These are phyloP conservation scores for Cephus sareptanus DNA, from an alignment of 2,888 invertebrate genomes.

Conservation along the genomic window DNA sequence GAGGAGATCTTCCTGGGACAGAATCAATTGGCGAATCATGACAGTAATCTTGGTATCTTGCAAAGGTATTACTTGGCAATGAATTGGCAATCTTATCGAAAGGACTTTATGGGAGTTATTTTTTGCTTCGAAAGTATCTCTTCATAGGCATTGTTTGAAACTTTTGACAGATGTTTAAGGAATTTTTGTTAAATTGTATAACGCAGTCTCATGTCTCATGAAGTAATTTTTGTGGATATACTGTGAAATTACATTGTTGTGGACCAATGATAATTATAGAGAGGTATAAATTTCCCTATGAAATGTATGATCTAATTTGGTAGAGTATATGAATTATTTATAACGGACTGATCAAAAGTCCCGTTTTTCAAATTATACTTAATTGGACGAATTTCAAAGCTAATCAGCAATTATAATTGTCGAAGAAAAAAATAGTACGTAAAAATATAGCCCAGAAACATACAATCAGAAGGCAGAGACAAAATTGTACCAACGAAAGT, in stretches of 20 bases:
- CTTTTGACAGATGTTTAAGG: neutral
- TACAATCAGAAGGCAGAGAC: neutral
- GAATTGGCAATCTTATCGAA: neutral
- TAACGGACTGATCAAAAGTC: neutral
- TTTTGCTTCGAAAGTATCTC: neutral
- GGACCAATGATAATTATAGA: neutral
- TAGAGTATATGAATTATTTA: conserved; percentile 6
- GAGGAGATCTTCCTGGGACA: conserved; percentile 60
- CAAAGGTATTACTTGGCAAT: conserved; percentile 44
- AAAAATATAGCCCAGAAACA: neutral
- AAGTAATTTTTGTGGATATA: neutral
- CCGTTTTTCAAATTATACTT: conserved; percentile 7
- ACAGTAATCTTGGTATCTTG: conserved; percentile 54
- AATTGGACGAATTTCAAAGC: neutral
- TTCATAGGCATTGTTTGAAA: no score
- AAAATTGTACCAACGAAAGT: neutral
- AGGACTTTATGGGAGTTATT: neutral
- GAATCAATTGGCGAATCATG: conserved; percentile 57
- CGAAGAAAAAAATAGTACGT: neutral
- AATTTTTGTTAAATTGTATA: no score
- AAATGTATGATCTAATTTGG: conserved; percentile 12
- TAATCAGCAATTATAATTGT: neutral
- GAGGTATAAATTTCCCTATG: neutral
- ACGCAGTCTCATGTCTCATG: no score
- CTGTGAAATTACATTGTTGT: conserved; percentile 10